Base-by-base conservation (phyloP, 2,113 vertebrate genomes). In the Erythrolamprus reginae region DNA sequence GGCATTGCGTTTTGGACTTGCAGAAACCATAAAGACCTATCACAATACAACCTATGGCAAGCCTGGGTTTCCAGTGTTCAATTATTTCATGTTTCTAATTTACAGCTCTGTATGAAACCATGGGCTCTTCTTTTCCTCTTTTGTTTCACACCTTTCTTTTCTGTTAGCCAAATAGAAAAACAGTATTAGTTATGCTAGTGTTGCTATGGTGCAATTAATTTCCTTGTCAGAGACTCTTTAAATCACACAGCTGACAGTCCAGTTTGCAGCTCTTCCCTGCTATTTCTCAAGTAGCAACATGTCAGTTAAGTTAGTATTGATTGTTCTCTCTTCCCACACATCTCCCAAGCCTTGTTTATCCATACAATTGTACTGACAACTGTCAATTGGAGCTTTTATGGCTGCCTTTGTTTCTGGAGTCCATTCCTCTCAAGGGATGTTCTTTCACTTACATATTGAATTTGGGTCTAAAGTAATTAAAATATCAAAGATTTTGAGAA, bases 121-220 rank as follows among this genome's bases (percentile, higher is more conserved):
- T 10, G 19, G 10, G 15, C 50, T 53, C n/a, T 53, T 42, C 21
- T 33, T 28, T 15, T 38, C 5, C 53, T 48, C 12, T 8, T 24
- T 28, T 82, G 45, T 83, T 83, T 51, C 90, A 88, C 52, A 56
- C 65, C 58, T 87, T 88, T 83, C 28, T 42, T 91, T 83, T 88
- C 42, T 50, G 33, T 87, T 82, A 82, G 65, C 42, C 33, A 77
- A 77, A 77, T 42, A 21, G 7, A 77, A 77, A 77, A 42, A 77
- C 70, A 42, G 7, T 77, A 42, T 77, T 77, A 77, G 70, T 42
- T 28, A 52, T 53, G 19, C 82, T 85, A 52, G 82, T 26, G 48
- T 45, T 15, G 28, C 26, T 17, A 52, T 5, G 5, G 45, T 21
- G 5, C 38, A 90, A 82, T 90, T 91, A 84, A 91, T 91, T 88